phyloP scores from a whole-genome alignment of 92 coral and sea anemone species.

The Porites lobata region DNA sequence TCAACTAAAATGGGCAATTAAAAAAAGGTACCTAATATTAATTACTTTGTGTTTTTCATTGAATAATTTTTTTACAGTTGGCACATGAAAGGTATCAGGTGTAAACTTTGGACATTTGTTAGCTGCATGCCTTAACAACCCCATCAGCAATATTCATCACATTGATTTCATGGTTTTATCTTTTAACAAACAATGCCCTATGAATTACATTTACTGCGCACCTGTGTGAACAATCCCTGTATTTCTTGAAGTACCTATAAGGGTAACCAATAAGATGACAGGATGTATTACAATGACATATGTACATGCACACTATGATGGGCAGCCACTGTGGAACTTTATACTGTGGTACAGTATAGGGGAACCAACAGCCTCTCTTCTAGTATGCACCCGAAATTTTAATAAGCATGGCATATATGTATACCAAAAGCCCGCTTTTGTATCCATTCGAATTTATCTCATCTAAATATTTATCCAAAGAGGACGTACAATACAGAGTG shows the following conservation, averaged over 20 bases:
- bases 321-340: conserved; percentile 1
- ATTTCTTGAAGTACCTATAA: conserved; percentile 8
- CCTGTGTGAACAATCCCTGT: conserved; percentile 28
- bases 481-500: not conserved
- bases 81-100: conserved; percentile 6
- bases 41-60: not conserved
- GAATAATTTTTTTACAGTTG: not conserved
- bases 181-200: conserved; percentile 8
- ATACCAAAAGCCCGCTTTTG: not conserved
- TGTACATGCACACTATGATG: conserved; percentile 11
- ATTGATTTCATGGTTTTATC: conserved; percentile 11
- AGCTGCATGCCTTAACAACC: conserved; percentile 30
- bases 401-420: not conserved
- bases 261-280: conserved; percentile 28
- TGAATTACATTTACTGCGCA: conserved; percentile 20
- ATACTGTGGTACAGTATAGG: conserved; percentile 16
- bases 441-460: conserved; percentile 10
- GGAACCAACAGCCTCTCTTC: conserved; percentile 24
- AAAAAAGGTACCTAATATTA: not conserved
- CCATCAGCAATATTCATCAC: not conserved
- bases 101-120: conserved; percentile 20
- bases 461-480: conserved; percentile 14
- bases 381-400: conserved; percentile 15
- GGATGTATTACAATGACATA: conserved; percentile 15
- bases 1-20: conserved; percentile 18